Evolutionary conservation across 1,140 invertebrate species (phyloP).

Genomic region (Trachymyrmex septentrionalis): DNA sequence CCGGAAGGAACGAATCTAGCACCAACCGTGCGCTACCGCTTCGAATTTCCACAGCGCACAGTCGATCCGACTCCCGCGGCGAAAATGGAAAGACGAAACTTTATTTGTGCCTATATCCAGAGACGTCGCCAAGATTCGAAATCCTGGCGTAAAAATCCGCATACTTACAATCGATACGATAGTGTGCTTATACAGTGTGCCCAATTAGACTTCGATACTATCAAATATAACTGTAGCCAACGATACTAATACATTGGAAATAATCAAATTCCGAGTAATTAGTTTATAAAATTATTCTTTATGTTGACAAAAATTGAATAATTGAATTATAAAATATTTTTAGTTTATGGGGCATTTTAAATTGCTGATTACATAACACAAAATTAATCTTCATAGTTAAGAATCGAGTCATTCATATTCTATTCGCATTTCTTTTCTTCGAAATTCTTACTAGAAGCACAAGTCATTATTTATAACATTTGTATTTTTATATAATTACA

Average conservation of each 20-base stretch:
- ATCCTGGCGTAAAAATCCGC: slow-evolving; percentile 39
- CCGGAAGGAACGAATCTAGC: slow-evolving; percentile 63
- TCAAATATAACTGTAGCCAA: background rate
- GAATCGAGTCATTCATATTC: too few species aligned
- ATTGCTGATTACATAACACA: background rate
- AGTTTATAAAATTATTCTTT: background rate
- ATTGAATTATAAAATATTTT: background rate
- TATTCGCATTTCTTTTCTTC: too few species aligned
- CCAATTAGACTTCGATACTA: background rate
- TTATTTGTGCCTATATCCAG: slow-evolving; percentile 52
- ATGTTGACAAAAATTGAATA: background rate
- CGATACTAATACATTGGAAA: background rate
- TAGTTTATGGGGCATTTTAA: background rate
- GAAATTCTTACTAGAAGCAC: too few species aligned
- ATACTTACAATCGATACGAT: background rate
- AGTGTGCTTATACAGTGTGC: background rate
- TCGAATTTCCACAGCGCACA: slow-evolving; percentile 48
- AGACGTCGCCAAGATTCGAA: slow-evolving; percentile 31
- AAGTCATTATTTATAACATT: too few species aligned
- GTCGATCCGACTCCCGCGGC: slow-evolving; percentile 43
- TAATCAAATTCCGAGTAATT: background rate
- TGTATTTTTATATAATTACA: too few species aligned
- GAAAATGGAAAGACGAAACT: slow-evolving; percentile 60
- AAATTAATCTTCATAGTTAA: background rate
- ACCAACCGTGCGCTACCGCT: slow-evolving; percentile 14